phyloP scores from a whole-genome alignment of 2,797 vertebrate species.

The Lithobates pipiens region DNA sequence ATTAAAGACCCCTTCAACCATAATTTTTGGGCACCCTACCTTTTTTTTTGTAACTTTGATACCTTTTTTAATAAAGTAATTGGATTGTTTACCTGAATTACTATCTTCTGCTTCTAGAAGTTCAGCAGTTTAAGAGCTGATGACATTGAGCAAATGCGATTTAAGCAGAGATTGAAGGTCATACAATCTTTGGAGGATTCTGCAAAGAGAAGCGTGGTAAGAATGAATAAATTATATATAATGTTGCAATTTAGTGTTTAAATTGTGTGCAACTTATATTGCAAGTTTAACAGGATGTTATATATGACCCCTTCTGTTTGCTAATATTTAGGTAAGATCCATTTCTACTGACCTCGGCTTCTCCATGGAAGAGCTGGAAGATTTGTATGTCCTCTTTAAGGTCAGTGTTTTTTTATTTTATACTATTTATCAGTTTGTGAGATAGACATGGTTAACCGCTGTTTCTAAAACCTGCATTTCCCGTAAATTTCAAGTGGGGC shows the following conservation, averaged over 20 bases:
- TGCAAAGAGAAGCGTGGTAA: slow-evolving; percentile 94
- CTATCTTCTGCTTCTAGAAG: slow-evolving; percentile 76
- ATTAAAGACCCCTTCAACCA: no score
- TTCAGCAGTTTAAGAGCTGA: slow-evolving; percentile 88
- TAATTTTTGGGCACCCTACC: background rate
- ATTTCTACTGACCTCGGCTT: slow-evolving; percentile 94
- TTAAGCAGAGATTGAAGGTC: slow-evolving; percentile 96
- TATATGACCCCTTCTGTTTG: no score
- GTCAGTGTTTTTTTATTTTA: slow-evolving; percentile 71
- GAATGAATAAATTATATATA: slow-evolving; percentile 50
- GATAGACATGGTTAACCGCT: no score
- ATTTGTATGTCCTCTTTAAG: slow-evolving; percentile 96
- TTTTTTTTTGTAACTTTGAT: no score
- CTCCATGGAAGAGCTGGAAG: slow-evolving; percentile 93
- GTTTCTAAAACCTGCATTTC: no score
- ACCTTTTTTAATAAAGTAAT: no score
- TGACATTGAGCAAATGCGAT: slow-evolving; percentile 97
- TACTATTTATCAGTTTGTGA: no score
- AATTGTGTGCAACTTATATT: no score
- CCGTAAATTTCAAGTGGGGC: no score
- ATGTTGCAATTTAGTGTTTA: no score
- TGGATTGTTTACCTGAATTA: background rate
- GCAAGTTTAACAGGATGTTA: no score
- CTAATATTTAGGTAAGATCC: slow-evolving; percentile 85
- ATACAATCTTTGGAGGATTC: slow-evolving; percentile 97